phyloP scores from a whole-genome alignment of 2,113 vertebrate genomes.

The Sakesphorus luctuosus region DNA sequence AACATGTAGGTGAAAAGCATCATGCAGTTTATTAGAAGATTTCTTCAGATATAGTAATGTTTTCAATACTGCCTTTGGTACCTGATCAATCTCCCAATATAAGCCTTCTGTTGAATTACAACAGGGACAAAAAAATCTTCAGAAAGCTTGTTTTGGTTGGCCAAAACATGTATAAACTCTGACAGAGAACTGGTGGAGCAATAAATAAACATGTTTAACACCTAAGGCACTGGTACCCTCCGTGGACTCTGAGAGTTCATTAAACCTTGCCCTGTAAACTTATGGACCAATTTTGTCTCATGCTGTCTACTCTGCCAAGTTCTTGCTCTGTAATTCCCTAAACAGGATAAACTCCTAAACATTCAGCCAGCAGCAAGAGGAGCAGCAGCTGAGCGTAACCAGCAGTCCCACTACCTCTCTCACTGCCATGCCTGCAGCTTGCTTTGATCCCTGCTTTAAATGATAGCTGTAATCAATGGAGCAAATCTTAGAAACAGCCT shows the following conservation, averaged over 20 bases:
- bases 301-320: conserved; percentile 48
- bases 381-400: conserved; percentile 15
- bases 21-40: background rate
- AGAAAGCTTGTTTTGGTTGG: background rate
- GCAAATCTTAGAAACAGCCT: background rate
- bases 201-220: conserved; percentile 41
- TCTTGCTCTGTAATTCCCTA: conserved; percentile 46
- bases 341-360: conserved; percentile 41
- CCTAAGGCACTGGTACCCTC: conserved; percentile 47
- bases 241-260: conserved; percentile 29
- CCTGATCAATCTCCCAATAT: background rate
- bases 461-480: background rate
- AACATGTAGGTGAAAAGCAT: background rate
- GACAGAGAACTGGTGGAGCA: conserved; percentile 6
- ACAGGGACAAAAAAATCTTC: background rate
- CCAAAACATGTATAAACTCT: background rate
- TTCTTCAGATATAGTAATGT: background rate
- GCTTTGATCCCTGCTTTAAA: background rate
- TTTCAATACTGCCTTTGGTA: conserved; percentile 12
- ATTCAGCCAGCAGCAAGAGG: conserved; percentile 24
- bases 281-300: conserved; percentile 38
- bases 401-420: background rate
- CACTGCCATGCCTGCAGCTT: background rate
- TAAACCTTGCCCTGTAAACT: conserved; percentile 67
- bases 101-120: background rate